A percentile compares a stretch with the other conserved stretches of the same genome.
Evolutionary conservation across 2,888 invertebrate species (phyloP).

Genomic region (Heliconius erato): DNA sequence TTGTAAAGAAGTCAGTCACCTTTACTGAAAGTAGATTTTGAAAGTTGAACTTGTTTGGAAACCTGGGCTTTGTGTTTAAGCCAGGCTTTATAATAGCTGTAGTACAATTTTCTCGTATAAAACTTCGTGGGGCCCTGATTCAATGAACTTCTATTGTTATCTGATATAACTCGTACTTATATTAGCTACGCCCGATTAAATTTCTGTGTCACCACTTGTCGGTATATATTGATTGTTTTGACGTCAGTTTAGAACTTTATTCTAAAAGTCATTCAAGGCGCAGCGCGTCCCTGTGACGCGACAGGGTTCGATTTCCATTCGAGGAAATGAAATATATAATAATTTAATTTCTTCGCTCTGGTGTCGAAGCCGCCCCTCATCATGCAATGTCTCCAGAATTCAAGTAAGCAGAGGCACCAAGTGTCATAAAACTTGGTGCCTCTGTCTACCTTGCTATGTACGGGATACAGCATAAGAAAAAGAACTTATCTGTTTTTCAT

Average conservation of each 20-base stretch:
- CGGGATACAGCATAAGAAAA: background rate
- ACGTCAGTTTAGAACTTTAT: background rate
- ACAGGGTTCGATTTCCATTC: no score
- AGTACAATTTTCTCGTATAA: constrained; percentile 5
- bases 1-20: constrained; percentile 20
- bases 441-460: background rate
- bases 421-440: no score
- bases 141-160: constrained; percentile 21
- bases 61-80: background rate
- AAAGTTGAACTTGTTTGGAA: constrained; percentile 3
- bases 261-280: background rate
- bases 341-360: no score
- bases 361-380: no score
- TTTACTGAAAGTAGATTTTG: constrained; percentile 9
- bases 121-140: background rate
- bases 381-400: no score
- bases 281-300: no score
- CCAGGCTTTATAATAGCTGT: background rate
- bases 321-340: no score
- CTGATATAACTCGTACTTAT: constrained; percentile 32
- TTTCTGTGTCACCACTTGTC: constrained; percentile 42
- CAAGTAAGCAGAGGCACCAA: no score
- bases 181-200: constrained; percentile 41
- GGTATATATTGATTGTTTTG: constrained; percentile 26
- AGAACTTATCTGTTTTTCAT: background rate